Conservation (phyloP, 2,113 vertebrate genomes). For the Saccopteryx bilineata region DNA sequence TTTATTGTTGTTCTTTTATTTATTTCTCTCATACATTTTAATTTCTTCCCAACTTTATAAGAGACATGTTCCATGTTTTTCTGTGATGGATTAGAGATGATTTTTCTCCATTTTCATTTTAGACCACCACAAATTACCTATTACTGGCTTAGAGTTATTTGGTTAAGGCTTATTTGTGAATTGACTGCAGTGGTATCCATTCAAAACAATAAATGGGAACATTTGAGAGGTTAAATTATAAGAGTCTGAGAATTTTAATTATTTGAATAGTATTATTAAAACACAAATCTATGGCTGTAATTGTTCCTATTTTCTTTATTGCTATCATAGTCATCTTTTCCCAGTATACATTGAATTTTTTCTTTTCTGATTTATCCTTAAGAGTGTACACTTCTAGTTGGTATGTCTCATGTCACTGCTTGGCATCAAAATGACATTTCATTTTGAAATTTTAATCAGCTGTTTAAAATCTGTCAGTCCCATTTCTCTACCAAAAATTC, state of each 20-base stretch:
- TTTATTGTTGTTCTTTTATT: not conserved
- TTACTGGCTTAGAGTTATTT: not conserved
- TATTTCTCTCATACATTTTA: not conserved
- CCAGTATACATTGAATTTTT: not conserved
- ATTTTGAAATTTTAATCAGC: conserved; percentile 26
- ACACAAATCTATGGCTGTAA: not conserved
- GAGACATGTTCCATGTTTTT: not conserved
- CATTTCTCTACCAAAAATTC: not conserved
- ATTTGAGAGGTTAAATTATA: not conserved
- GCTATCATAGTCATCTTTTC: not conserved
- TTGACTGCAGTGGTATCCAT: not conserved
- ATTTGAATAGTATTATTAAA: not conserved
- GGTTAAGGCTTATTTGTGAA: not conserved
- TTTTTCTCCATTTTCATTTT: not conserved
- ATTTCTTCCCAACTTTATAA: not conserved
- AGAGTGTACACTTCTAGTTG: not conserved
- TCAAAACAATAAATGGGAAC: not conserved
- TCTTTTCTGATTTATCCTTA: not conserved
- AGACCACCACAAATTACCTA: not conserved
- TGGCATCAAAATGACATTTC: not conserved
- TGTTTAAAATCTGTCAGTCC: not conserved
- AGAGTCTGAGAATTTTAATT: not conserved
- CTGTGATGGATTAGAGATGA: not conserved
- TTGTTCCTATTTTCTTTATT: not conserved
- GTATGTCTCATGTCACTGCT: not conserved